Base-by-base conservation (phyloP, 2,888 invertebrate species). In the Pomacea canaliculata region DNA sequence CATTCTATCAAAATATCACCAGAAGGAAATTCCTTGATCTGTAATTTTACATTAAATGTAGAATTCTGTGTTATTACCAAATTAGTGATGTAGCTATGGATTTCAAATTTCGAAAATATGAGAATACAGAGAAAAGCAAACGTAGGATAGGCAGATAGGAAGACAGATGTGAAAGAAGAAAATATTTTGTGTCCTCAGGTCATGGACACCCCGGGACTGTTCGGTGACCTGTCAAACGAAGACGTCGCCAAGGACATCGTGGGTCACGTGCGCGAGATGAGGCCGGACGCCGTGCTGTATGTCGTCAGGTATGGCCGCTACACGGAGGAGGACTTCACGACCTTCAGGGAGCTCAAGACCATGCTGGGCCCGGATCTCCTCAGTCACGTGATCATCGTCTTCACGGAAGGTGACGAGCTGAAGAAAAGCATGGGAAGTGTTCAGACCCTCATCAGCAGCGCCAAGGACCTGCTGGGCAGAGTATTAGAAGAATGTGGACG, bases 221-320 rank as follows among this genome's bases (percentile, higher is more conserved):
- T 71, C 48, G 71, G 62, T 46, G 62, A 60, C 7, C 23, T 7
- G 13, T 37, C 62, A 18, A 71, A 71, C 48, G n/a, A 62, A 37
- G 71, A 62, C 1, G 48, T 62, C 12, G 62, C 16, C 10, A 13
- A 71, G 2, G 62, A 71, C 10, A 62, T 71, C 62, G 37, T 71
- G 19, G 60, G 37, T 13, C 48, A 60, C 60, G 18, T 12, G n/a
- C 27, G 60, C 13, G n/a, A 71, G 48, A 60, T 62, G 10, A 62
- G 71, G 9, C 71, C 59, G 13, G 62, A 71, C 62, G 71, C 71
- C n/a, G n/a, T 71, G 46, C 62, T 71, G n/a, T 71, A 71, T 19
- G 71, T 71, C 48, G 12, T 71, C 13, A n/a, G 62, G 71, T 10
- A 37, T 23, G 71, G 16, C 48, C 71, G 71, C 48, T 71, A 62